Percentiles rank a stretch among this genome's conserved stretches.
Evolutionary conservation across 2,113 vertebrate genomes (phyloP).

Genomic region (Pedetes capensis): DNA sequence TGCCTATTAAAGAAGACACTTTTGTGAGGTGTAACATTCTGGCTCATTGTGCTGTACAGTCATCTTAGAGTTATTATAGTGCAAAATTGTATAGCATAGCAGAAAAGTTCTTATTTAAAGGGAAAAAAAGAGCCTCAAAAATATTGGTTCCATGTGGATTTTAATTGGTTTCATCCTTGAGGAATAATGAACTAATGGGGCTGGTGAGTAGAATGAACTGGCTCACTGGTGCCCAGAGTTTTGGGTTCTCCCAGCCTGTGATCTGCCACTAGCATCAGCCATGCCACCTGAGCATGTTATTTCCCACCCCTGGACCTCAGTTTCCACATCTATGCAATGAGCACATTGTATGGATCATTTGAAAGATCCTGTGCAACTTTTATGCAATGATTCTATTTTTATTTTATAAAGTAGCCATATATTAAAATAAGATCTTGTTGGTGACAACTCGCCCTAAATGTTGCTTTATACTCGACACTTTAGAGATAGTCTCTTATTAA

Average conservation of each 20-base stretch:
- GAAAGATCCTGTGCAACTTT: neutral
- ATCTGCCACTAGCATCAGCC: neutral
- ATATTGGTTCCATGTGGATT: neutral
- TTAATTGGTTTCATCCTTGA: neutral
- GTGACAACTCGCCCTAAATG: neutral
- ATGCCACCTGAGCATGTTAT: neutral
- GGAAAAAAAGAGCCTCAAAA: neutral
- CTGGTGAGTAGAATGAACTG: neutral
- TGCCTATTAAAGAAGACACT: neutral
- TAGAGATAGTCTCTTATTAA: neutral
- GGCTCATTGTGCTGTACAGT: neutral
- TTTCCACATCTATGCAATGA: neutral
- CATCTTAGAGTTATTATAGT: accelerated
- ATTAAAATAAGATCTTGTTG: neutral
- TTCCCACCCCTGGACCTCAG: neutral
- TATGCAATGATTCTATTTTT: neutral
- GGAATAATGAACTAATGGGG: neutral
- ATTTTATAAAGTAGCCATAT: neutral
- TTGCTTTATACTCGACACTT: neutral
- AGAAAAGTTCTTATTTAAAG: neutral
- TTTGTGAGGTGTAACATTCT: neutral
- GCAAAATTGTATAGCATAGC: accelerated
- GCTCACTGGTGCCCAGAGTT: accelerated
- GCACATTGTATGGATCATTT: neutral
- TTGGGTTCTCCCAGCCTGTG: too few species aligned